Evolutionary conservation across 2,888 invertebrate genomes (phyloP).

Genomic region (Drosophila acutilabella): DNA sequence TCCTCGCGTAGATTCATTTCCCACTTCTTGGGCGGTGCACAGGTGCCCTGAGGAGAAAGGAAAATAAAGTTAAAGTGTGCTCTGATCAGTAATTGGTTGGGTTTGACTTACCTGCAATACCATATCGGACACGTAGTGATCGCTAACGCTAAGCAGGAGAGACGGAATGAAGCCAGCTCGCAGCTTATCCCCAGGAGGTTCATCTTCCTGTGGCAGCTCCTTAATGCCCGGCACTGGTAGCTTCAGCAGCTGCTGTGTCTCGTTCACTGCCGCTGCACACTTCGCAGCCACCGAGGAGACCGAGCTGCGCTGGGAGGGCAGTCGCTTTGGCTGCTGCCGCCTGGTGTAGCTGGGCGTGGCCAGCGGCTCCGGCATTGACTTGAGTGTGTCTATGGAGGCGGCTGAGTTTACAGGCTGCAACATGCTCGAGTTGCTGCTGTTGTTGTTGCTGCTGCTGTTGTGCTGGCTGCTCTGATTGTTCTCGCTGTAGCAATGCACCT

Average conservation of each 20-base stretch:
- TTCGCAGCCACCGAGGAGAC: slow-evolving; percentile 80
- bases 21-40: slow-evolving; percentile 87
- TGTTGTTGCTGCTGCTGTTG: slow-evolving; percentile 35
- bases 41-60: slow-evolving; percentile 86
- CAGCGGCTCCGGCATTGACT: slow-evolving; percentile 66
- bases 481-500: slow-evolving; percentile 73
- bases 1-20: slow-evolving; percentile 86
- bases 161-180: slow-evolving; percentile 87
- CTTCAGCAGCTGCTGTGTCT: slow-evolving; percentile 76
- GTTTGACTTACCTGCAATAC: slow-evolving; percentile 88
- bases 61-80: not conserved
- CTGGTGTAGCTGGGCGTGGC: slow-evolving; percentile 50
- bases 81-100: not conserved
- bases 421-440: slow-evolving; percentile 36
- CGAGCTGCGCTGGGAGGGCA: slow-evolving; percentile 76
- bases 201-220: slow-evolving; percentile 80
- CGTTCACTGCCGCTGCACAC: slow-evolving; percentile 74
- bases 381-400: slow-evolving; percentile 80
- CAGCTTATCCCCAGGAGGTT: slow-evolving; percentile 76
- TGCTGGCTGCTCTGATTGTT: not conserved
- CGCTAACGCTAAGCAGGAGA: slow-evolving; percentile 88
- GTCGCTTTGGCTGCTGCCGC: slow-evolving; percentile 67
- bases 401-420: slow-evolving; percentile 75
- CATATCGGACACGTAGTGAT: slow-evolving; percentile 91
- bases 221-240: slow-evolving; percentile 85